Percentiles rank a stretch among this genome's conserved stretches.
phyloP scores from a whole-genome alignment of 2,113 vertebrate species.

The Ceuthmochares aereus region DNA sequence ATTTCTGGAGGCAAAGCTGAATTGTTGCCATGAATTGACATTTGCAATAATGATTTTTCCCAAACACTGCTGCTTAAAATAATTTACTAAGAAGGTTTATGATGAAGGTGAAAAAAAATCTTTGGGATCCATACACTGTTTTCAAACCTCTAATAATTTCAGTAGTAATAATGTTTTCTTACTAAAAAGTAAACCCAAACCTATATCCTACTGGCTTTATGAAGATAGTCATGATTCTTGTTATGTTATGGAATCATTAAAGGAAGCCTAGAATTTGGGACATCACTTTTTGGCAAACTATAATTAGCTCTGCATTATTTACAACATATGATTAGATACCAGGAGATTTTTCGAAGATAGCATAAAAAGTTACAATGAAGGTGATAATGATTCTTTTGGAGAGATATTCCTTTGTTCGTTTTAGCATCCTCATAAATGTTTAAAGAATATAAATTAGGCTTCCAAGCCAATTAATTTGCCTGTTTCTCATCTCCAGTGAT shows the following conservation, averaged over 20 bases:
- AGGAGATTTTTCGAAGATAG: slow-evolving; percentile 54
- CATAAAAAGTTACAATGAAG: slow-evolving; percentile 48
- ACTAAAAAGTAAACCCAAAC: background rate
- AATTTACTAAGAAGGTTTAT: background rate
- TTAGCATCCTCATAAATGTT: slow-evolving; percentile 64
- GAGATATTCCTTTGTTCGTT: slow-evolving; percentile 46
- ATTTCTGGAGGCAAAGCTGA: background rate
- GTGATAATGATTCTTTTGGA: slow-evolving; percentile 53
- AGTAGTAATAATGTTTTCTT: background rate
- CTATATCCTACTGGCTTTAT: background rate
- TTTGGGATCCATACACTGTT: background rate
- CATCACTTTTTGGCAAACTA: slow-evolving; percentile 21
- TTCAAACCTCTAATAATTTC: background rate
- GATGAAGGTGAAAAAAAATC: background rate
- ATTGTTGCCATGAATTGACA: background rate
- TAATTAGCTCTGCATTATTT: slow-evolving; percentile 67
- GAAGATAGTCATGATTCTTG: background rate
- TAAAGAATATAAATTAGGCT: slow-evolving; percentile 70
- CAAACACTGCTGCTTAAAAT: background rate
- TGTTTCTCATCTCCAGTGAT: slow-evolving; percentile 57
- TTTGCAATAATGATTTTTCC: background rate
- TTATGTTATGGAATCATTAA: background rate
- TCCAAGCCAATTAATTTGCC: slow-evolving; percentile 66
- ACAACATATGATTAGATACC: slow-evolving; percentile 41
- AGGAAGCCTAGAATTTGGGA: background rate